Evolutionary conservation across 2,113 vertebrate species (phyloP).

Genomic region (Amazona vittata): DNA sequence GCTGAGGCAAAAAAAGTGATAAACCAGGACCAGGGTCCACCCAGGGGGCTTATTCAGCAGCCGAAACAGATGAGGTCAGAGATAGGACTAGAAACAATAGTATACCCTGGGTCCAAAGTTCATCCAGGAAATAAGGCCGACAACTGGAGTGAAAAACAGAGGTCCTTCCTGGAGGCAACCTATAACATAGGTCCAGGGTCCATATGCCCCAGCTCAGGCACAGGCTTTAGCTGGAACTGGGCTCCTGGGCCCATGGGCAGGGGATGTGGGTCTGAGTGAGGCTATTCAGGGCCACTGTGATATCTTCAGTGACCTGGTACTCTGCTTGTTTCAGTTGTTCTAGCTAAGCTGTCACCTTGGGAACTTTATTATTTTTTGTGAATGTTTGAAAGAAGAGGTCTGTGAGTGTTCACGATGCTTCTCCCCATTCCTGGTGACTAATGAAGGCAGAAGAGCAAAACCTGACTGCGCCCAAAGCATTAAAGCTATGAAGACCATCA

Average conservation of each 20-base stretch:
- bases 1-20: neutral
- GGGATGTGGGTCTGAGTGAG: neutral
- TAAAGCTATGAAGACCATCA: neutral
- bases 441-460: neutral
- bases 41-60: neutral
- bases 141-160: neutral
- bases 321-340: neutral
- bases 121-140: neutral
- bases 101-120: neutral
- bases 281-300: neutral
- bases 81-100: neutral
- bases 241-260: neutral
- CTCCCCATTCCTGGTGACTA: neutral
- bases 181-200: neutral
- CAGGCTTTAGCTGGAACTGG: neutral
- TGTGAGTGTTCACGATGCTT: neutral
- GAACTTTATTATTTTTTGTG: neutral
- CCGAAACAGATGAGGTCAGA: neutral
- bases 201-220: fast-evolving
- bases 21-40: neutral
- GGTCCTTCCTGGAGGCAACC: neutral
- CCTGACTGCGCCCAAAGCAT: neutral
- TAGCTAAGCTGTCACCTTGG: neutral
- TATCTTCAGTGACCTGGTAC: neutral
- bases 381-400: neutral